Evolutionary conservation across 1,140 invertebrate species (phyloP).

Genomic region (Diabrotica undecimpunctata): DNA sequence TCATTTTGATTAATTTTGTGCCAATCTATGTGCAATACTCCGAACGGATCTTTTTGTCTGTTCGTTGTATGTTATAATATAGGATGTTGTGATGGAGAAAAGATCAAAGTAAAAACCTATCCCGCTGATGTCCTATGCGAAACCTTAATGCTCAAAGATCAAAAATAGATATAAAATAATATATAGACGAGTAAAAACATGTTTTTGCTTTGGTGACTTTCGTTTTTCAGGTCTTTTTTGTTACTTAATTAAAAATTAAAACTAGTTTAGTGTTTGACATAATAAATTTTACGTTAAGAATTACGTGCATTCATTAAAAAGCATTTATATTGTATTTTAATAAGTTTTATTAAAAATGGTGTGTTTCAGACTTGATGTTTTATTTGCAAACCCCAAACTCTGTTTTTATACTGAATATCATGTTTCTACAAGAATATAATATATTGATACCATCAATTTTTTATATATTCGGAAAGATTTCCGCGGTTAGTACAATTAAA

Average conservation of each 20-base stretch:
- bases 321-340: slow-evolving; percentile 46
- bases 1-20: background rate
- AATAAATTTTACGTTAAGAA: slow-evolving; percentile 27
- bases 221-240: slow-evolving; percentile 21
- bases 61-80: background rate
- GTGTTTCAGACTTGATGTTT: slow-evolving; percentile 36
- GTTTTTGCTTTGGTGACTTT: slow-evolving; percentile 1
- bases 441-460: too few relatives aligned
- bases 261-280: slow-evolving; percentile 31
- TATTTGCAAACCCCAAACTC: too few relatives aligned
- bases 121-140: background rate
- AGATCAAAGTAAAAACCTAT: background rate
- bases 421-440: too few relatives aligned
- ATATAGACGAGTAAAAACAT: slow-evolving; percentile 9
- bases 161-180: slow-evolving; percentile 14
- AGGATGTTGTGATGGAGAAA: background rate
- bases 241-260: slow-evolving; percentile 34
- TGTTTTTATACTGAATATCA: too few relatives aligned
- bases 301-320: slow-evolving; percentile 38
- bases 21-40: slow-evolving; percentile 8
- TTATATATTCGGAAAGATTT: too few relatives aligned
- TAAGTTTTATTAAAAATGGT: slow-evolving; percentile 48
- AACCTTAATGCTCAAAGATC: slow-evolving; percentile 31
- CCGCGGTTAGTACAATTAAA: too few relatives aligned
- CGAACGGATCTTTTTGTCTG: slow-evolving; percentile 4